Evolutionary conservation across 37 sponge, comb jelly and placozoan species (phyloP).

Genomic region (Ephydatia muelleri): DNA sequence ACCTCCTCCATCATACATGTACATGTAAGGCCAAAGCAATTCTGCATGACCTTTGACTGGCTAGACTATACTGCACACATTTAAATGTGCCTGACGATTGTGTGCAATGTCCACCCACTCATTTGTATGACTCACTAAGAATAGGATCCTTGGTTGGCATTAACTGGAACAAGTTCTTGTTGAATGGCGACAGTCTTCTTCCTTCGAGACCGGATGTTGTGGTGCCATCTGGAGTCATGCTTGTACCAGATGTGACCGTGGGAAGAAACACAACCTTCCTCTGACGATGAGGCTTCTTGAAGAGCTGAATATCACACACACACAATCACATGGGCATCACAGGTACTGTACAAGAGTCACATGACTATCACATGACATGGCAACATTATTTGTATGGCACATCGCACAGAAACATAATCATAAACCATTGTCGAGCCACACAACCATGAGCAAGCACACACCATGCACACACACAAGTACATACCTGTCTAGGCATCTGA

Average conservation of each 20-base stretch:
- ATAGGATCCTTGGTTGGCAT: conserved; percentile 64
- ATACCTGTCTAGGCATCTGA: conserved; percentile 95
- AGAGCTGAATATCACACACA: conserved; percentile 59
- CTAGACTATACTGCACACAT: no score
- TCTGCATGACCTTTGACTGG: no score
- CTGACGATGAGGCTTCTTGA: conserved; percentile 81
- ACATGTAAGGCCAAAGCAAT: no score
- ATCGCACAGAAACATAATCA: background rate
- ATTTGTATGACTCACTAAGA: conserved; percentile 50
- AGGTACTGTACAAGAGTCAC: background rate
- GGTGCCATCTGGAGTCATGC: background rate
- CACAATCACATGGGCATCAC: no score
- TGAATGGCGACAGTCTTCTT: conserved; percentile 24
- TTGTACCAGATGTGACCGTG: background rate
- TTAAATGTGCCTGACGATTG: no score
- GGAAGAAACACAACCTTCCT: conserved; percentile 31
- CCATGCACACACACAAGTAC: background rate
- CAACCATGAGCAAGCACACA: no score
- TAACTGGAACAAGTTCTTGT: conserved; percentile 56
- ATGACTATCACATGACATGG: conserved; percentile 2
- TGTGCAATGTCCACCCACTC: no score
- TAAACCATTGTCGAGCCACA: no score
- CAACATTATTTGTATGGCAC: no score
- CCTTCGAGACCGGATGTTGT: background rate
- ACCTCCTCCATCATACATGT: no score